Conservation (phyloP, 2,113 vertebrate genomes). For the Todiramphus saurophagus region DNA sequence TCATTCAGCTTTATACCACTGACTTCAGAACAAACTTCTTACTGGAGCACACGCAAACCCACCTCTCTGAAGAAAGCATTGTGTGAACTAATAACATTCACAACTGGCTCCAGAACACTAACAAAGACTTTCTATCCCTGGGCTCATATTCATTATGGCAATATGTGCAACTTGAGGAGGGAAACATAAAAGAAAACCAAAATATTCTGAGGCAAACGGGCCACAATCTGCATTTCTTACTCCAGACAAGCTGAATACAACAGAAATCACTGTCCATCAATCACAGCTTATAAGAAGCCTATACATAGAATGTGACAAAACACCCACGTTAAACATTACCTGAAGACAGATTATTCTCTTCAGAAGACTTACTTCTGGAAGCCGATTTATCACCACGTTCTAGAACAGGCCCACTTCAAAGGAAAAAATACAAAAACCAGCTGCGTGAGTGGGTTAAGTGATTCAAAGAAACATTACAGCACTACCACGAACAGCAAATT, state of each 20-base stretch:
- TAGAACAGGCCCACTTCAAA: conserved; percentile 20
- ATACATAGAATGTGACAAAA: neutral
- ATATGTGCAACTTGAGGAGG: neutral
- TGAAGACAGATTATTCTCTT: neutral
- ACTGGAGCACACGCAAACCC: neutral
- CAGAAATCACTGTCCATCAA: neutral
- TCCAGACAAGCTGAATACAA: neutral
- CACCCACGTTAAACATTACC: conserved; percentile 4
- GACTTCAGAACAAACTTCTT: neutral
- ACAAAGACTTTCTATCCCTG: rapidly evolving
- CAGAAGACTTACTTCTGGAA: neutral
- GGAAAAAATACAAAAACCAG: neutral
- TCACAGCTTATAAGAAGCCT: neutral
- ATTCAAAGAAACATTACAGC: neutral
- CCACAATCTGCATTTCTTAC: neutral
- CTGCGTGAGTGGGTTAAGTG: neutral
- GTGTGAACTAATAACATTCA: neutral
- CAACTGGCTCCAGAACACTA: neutral
- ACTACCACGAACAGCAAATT: neutral
- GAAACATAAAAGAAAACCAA: neutral
- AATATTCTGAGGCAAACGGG: neutral
- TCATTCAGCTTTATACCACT: neutral
- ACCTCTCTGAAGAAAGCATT: neutral
- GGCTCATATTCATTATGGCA: neutral
- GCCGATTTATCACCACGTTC: neutral